phyloP scores from a whole-genome alignment of 2,888 invertebrate genomes.

The Sturmia bella region DNA sequence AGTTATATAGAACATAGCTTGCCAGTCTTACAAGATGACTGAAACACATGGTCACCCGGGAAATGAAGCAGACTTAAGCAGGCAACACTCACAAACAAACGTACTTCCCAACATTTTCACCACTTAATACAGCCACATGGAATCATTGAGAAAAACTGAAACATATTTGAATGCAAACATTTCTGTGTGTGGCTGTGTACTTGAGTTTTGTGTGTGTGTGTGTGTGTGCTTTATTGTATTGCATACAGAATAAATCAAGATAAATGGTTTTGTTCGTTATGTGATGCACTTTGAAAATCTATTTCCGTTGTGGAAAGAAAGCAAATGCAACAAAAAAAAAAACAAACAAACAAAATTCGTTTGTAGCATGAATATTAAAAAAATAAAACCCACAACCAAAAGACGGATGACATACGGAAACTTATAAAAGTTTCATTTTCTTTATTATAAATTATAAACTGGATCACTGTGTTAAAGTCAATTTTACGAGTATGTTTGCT shows the following conservation, averaged over 20 bases:
- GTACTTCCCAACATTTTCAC: neutral
- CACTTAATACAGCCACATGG: neutral
- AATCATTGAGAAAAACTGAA: constrained; percentile 1
- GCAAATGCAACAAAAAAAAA: constrained; percentile 33
- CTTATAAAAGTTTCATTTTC: constrained; percentile 45
- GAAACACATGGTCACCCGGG: too few relatives aligned
- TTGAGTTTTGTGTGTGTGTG: neutral
- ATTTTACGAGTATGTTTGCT: constrained; percentile 24
- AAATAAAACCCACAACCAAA: neutral
- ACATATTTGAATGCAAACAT: neutral
- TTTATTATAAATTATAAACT: constrained; percentile 46
- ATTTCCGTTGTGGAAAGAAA: constrained; percentile 57
- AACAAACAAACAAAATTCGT: too few relatives aligned
- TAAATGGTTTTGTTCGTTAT: constrained; percentile 51
- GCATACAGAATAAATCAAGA: constrained; percentile 42
- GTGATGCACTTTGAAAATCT: constrained; percentile 64
- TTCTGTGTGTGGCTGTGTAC: neutral
- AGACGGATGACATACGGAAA: constrained; percentile 48
- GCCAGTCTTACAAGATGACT: too few relatives aligned
- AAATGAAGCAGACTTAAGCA: neutral
- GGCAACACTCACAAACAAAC: neutral
- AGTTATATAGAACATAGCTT: too few relatives aligned
- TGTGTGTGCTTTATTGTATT: constrained; percentile 13
- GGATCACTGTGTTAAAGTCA: constrained; percentile 62
- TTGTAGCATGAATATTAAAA: constrained; percentile 19